Base-by-base conservation (phyloP, 2,888 invertebrate genomes). In the Xanthorhoe spadicearia region DNA sequence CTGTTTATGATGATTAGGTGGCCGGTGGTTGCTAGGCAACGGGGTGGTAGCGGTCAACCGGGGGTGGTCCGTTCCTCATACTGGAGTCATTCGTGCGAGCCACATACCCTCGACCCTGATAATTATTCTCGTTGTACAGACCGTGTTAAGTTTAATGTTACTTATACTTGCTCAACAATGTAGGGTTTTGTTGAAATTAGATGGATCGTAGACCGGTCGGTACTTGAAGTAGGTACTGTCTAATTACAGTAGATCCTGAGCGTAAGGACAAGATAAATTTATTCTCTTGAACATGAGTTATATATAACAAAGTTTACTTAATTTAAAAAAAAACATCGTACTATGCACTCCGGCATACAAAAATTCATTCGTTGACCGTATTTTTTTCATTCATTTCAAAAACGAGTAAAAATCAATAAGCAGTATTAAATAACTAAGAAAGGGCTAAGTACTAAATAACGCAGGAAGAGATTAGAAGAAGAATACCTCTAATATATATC, bases 1-100 rank as follows among this genome's bases (percentile, higher is more conserved):
- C 87, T 89, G 88, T 89, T 93, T 93, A 93, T 93, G 92, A 93
- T 90, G 92, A 92, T 90, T 84, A 91, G 91, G 88, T 83, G 86
- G 87, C 81, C 85, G 78, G 82, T 75, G 79, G 93, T 93, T 85
- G 92, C 93, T 82, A 77, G 79, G 93, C 91, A 86, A 92, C 93
- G 84, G 88, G 88, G 86, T 81, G 88, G 86, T 81, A 87, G 89
- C 83, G 90, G 92, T 91, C 91, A 91, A 80, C 75, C 77, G 73
- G 70, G 78, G 78, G 80, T 80, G 81, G 80, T 74, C 77, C 87
- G 88, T 87, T 87, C 86, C 90, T 91, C 90, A 92, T 89, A 89
- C 90, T 90, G 82, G 83, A 76, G 78, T 78, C 83, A 81, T 80
- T 82, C 85, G 83, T 77, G 82, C 83, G 80, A 82, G 78, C 74